A percentile compares a stretch with the other conserved stretches of the same genome.
Conservation (phyloP, 2,888 invertebrate species). For the Lasioglossum morio region DNA sequence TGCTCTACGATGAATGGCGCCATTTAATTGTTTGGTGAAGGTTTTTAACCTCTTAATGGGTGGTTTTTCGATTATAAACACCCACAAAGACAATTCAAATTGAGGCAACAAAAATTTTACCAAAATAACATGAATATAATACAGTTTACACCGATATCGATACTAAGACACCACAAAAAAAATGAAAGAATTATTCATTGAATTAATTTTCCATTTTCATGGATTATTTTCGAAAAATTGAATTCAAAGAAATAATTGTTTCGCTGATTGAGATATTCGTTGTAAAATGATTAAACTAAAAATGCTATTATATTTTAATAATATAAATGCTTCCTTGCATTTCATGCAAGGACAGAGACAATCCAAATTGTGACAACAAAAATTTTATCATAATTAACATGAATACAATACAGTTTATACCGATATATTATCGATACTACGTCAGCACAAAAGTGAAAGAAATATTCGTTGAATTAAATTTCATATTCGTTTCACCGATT, state of each 20-base stretch:
- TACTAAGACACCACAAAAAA: no score
- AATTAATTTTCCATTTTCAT: not conserved
- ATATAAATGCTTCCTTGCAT: no score
- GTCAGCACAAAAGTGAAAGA: not conserved
- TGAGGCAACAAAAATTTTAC: not conserved
- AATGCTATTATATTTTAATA: no score
- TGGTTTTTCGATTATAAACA: not conserved
- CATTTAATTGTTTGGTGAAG: no score
- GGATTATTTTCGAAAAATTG: no score
- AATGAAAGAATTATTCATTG: not conserved
- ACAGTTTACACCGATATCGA: no score
- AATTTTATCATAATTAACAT: not conserved
- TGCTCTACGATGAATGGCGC: not conserved
- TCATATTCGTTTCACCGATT: no score
- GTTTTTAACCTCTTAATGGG: not conserved
- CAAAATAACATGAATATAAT: not conserved
- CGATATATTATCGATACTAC: no score
- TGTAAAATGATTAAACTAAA: no score
- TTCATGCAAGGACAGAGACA: not conserved
- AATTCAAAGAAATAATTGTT: no score
- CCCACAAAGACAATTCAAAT: not conserved
- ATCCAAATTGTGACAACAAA: not conserved
- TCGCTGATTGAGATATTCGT: no score
- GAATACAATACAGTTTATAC: not conserved
- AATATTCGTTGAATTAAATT: not conserved